Evolutionary conservation across 2,113 vertebrate genomes (phyloP).

Genomic region (Toxotes chatareus): DNA sequence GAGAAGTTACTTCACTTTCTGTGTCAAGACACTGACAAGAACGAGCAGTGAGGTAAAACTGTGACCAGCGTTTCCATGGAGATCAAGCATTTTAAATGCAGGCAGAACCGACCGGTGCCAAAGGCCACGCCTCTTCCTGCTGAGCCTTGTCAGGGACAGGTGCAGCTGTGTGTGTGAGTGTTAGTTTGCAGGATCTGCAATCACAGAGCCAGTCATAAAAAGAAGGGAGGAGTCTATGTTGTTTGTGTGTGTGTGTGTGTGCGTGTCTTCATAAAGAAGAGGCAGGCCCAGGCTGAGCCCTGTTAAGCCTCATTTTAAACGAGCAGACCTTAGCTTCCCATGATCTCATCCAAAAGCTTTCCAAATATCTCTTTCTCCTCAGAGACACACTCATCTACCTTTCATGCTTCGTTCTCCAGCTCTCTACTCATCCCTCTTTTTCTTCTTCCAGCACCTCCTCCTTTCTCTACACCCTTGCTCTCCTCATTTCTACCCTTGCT

Average conservation of each 20-base stretch:
- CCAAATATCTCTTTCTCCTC: slow-evolving; percentile 33
- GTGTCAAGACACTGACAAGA: slow-evolving; percentile 31
- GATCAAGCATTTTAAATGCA: slow-evolving; percentile 59
- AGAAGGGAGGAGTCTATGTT: slow-evolving; percentile 15
- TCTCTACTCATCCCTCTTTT: slow-evolving; percentile 15
- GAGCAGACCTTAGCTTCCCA: slow-evolving; percentile 68
- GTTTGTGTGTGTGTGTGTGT: slow-evolving; percentile 35
- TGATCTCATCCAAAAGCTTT: slow-evolving; percentile 71
- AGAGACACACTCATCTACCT: slow-evolving; percentile 37
- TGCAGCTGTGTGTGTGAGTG: slow-evolving; percentile 72
- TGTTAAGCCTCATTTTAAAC: slow-evolving; percentile 66
- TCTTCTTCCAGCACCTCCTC: not conserved
- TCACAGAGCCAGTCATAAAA: slow-evolving; percentile 31
- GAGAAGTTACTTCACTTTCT: slow-evolving; percentile 30
- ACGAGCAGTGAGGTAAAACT: slow-evolving; percentile 36
- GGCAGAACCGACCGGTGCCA: slow-evolving; percentile 56
- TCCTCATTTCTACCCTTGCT: not conserved
- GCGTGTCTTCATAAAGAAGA: slow-evolving; percentile 32
- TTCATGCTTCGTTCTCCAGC: slow-evolving; percentile 20
- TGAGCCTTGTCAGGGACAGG: slow-evolving; percentile 72
- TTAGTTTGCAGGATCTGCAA: slow-evolving; percentile 31
- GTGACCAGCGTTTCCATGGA: slow-evolving; percentile 59
- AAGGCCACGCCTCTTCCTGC: slow-evolving; percentile 71
- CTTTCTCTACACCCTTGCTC: not conserved
- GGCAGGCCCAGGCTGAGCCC: slow-evolving; percentile 40